Conservation (phyloP, 1,140 invertebrate species). For the Carcinoscorpius rotundicauda region DNA sequence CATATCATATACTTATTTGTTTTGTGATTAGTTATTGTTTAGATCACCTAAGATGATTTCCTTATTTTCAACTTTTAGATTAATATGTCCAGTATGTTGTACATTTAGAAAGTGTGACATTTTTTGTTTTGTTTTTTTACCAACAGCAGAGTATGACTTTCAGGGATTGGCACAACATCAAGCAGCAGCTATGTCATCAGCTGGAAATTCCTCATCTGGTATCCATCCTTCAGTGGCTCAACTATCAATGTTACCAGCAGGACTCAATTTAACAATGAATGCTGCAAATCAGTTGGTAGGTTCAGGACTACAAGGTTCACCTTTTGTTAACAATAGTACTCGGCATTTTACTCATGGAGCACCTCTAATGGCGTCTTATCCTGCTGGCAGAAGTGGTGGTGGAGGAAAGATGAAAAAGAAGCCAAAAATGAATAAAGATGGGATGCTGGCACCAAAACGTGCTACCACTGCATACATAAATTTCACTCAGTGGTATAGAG, state of each 20-base stretch:
- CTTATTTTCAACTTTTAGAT: too few relatives aligned
- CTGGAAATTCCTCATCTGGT: constrained; percentile 11
- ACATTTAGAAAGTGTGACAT: too few relatives aligned
- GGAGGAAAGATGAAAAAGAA: constrained; percentile 21
- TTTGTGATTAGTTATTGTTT: too few relatives aligned
- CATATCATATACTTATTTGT: too few relatives aligned
- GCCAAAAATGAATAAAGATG: constrained; percentile 27
- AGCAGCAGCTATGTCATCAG: constrained; percentile 12
- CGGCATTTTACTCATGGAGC: background rate
- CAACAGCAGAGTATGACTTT: constrained; percentile 20
- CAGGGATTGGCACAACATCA: constrained; percentile 25
- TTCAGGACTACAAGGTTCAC: too few relatives aligned
- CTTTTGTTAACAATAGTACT: too few relatives aligned
- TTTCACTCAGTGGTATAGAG: constrained; percentile 29
- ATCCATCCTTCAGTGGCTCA: constrained; percentile 24
- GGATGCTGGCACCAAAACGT: constrained; percentile 27
- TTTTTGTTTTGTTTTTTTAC: too few relatives aligned
- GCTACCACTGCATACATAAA: constrained; percentile 29
- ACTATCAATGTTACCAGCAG: constrained; percentile 22
- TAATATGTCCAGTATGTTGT: too few relatives aligned
- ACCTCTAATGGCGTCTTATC: background rate
- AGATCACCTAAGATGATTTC: too few relatives aligned
- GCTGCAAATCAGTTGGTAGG: too few relatives aligned
- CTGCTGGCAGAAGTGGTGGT: too few relatives aligned
- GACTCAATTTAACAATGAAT: constrained; percentile 21